Conservation (phyloP, 2,113 vertebrate genomes). For the Thalassoma bifasciatum region DNA sequence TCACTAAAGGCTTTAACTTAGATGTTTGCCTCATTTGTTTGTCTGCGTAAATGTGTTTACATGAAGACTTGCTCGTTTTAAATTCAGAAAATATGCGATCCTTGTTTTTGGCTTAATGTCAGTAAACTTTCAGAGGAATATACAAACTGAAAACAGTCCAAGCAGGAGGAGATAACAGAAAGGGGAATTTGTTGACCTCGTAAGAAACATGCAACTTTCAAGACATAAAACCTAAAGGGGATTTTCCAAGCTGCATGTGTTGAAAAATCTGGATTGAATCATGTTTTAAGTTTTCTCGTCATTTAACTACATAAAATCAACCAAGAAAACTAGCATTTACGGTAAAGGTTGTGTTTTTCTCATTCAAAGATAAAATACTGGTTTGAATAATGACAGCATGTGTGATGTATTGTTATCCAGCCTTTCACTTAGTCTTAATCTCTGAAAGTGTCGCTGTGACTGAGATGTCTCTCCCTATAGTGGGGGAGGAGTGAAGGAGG, state of each 20-base stretch:
- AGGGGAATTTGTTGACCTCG: too few relatives aligned
- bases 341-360: background rate
- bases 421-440: background rate
- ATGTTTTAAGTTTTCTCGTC: background rate
- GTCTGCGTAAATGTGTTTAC: background rate
- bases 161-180: too few relatives aligned
- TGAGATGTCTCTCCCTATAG: slow-evolving; percentile 29
- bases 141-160: background rate
- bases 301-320: background rate
- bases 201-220: background rate
- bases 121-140: background rate
- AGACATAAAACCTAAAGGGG: background rate
- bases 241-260: background rate
- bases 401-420: background rate
- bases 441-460: slow-evolving; percentile 17
- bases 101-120: background rate
- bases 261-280: background rate
- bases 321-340: background rate
- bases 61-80: background rate
- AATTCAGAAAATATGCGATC: background rate
- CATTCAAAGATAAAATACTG: background rate
- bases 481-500: slow-evolving; percentile 48
- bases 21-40: background rate
- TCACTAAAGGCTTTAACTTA: background rate
- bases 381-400: background rate